These are phyloP conservation scores for Sericinus montela DNA, from an alignment of 2,888 invertebrate species.

Conservation along the genomic window DNA sequence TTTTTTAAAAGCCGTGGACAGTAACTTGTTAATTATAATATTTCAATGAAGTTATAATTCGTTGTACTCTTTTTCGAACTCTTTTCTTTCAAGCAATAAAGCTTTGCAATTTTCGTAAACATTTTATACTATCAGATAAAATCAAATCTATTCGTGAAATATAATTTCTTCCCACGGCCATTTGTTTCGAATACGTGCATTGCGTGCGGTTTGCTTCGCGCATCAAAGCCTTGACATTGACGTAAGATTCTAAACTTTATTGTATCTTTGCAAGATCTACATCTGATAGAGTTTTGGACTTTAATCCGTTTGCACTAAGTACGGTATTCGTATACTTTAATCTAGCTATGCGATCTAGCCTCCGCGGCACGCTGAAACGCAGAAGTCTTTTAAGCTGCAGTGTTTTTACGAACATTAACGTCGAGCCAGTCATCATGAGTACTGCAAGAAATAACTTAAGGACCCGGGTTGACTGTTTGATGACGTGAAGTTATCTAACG, in stretches of 20 bases:
- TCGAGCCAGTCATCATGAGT: conserved; percentile 34
- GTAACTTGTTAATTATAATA: too few relatives aligned
- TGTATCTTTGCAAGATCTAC: conserved; percentile 1
- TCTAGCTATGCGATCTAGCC: background rate
- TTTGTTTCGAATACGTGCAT: conserved; percentile 24
- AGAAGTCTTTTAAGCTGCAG: conserved; percentile 22
- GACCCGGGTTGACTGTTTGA: conserved; percentile 21
- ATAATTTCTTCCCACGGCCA: conserved; percentile 24
- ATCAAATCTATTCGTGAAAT: conserved; percentile 16
- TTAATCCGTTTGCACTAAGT: background rate
- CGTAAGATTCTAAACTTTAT: conserved; percentile 15
- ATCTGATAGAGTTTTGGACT: background rate
- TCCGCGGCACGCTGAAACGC: conserved; percentile 9
- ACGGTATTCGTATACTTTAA: background rate
- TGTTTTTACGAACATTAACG: conserved; percentile 43
- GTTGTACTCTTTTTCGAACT: too few relatives aligned
- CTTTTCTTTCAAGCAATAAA: background rate
- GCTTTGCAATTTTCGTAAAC: conserved; percentile 8
- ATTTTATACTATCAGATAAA: conserved; percentile 4
- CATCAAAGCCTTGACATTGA: conserved; percentile 19
- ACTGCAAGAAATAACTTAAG: conserved; percentile 36
- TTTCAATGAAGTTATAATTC: too few relatives aligned
- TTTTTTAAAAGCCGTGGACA: too few relatives aligned
- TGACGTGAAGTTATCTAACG: conserved; percentile 11
- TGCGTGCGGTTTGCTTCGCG: conserved; percentile 16